Conservation (phyloP, 2,888 invertebrate genomes). For the Platynereis dumerilii region DNA sequence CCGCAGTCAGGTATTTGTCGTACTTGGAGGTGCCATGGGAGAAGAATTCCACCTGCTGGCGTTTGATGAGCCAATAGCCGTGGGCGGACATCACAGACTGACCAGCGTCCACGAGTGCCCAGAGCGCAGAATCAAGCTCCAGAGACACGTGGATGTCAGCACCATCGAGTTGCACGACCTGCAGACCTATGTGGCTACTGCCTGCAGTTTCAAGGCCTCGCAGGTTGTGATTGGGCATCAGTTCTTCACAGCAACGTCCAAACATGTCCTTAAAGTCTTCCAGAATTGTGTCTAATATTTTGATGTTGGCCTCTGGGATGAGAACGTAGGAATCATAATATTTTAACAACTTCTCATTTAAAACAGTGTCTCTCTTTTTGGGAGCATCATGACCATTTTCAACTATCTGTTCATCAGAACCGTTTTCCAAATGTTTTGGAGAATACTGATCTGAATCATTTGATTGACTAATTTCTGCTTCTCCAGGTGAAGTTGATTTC, state of each 20-base stretch:
- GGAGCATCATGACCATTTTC: too few relatives aligned
- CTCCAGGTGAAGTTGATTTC: too few relatives aligned
- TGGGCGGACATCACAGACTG: conserved; percentile 17
- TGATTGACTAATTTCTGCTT: too few relatives aligned
- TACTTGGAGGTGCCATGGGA: conserved; percentile 1
- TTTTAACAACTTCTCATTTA: conserved; percentile 17
- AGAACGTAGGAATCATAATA: conserved; percentile 26
- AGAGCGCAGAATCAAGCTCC: conserved; percentile 6
- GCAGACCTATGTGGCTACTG: conserved; percentile 21
- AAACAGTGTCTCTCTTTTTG: neutral
- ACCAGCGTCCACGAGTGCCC: conserved; percentile 14
- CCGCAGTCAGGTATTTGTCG: conserved; percentile 23
- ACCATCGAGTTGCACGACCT: conserved; percentile 27
- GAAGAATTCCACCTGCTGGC: conserved; percentile 11
- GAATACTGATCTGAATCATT: too few relatives aligned
- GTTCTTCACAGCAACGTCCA: neutral
- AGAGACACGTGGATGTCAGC: conserved; percentile 25
- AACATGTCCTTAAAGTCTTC: conserved; percentile 22
- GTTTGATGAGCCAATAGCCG: conserved; percentile 20
- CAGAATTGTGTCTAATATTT: conserved; percentile 10
- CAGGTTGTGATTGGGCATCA: neutral
- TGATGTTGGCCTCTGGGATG: conserved; percentile 12
- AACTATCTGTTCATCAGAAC: too few relatives aligned
- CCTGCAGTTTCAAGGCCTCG: conserved; percentile 15
- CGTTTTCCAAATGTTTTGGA: too few relatives aligned